Percentiles rank a stretch among this genome's conserved stretches.
Conservation (phyloP, 2,113 vertebrate species). For the Podarcis raffonei region DNA sequence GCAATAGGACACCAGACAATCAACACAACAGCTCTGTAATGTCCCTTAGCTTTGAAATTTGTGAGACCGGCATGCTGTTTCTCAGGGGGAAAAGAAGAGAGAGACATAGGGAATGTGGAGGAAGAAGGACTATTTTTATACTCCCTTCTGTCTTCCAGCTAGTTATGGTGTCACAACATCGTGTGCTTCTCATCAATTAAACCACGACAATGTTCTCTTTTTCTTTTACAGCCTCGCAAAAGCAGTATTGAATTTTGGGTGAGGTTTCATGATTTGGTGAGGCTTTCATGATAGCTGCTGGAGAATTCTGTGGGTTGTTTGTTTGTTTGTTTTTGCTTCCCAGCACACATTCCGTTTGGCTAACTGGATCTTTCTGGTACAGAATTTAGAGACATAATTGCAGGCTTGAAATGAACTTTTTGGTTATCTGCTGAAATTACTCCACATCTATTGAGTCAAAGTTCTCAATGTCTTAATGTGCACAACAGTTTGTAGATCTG, state of each 20-base stretch:
- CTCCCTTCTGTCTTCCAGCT: conserved; percentile 5
- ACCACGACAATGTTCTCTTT: not conserved
- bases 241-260: not conserved
- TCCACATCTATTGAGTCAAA: not conserved
- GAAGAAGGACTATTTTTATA: not conserved
- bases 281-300: not conserved
- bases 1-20: not conserved
- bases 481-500: not conserved
- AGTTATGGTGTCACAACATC: not conserved
- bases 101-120: not conserved
- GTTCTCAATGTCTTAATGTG: not conserved
- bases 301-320: not conserved
- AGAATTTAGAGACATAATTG: not conserved
- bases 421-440: not conserved
- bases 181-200: not conserved
- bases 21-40: not conserved
- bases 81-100: not conserved
- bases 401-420: not conserved
- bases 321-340: not conserved
- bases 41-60: conserved; percentile 3
- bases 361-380: not conserved
- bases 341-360: not conserved
- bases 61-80: not conserved
- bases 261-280: not conserved
- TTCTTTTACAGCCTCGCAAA: not conserved